phyloP scores from a whole-genome alignment of 2,797 vertebrate species.

The Mico argentatus region DNA sequence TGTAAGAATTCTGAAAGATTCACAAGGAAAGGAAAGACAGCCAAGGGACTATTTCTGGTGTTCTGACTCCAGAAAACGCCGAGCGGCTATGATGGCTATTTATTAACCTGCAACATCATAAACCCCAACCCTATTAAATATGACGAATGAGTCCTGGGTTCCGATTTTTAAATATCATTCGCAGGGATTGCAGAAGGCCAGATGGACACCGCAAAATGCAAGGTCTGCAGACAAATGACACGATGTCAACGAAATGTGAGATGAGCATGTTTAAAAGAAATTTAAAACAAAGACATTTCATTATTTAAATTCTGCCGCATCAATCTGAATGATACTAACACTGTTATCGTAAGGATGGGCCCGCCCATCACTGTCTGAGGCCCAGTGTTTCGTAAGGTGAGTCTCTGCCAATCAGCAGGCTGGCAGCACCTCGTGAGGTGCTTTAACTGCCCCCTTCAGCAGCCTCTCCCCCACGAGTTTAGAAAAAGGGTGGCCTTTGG shows the following conservation, averaged over 20 bases:
- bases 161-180: slow-evolving; percentile 29
- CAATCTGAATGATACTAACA: neutral
- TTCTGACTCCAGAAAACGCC: slow-evolving; percentile 56
- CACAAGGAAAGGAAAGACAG: slow-evolving; percentile 52
- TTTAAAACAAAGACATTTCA: neutral
- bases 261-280: neutral
- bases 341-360: neutral
- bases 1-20: slow-evolving; percentile 59
- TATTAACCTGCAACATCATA: slow-evolving; percentile 67
- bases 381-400: neutral
- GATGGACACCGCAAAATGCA: neutral
- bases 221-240: neutral
- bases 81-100: neutral
- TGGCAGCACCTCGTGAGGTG: too few species aligned
- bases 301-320: slow-evolving; percentile 14
- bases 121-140: slow-evolving; percentile 62
- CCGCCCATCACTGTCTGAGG: neutral
- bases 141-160: slow-evolving; percentile 40
- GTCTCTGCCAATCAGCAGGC: neutral
- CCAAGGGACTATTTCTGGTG: slow-evolving; percentile 54
- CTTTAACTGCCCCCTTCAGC: neutral
- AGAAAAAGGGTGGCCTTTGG: neutral
- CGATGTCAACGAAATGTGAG: neutral
- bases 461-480: neutral
- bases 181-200: neutral